Base-by-base conservation (phyloP, 2,888 invertebrate species). In the Stegana nigrithorax region DNA sequence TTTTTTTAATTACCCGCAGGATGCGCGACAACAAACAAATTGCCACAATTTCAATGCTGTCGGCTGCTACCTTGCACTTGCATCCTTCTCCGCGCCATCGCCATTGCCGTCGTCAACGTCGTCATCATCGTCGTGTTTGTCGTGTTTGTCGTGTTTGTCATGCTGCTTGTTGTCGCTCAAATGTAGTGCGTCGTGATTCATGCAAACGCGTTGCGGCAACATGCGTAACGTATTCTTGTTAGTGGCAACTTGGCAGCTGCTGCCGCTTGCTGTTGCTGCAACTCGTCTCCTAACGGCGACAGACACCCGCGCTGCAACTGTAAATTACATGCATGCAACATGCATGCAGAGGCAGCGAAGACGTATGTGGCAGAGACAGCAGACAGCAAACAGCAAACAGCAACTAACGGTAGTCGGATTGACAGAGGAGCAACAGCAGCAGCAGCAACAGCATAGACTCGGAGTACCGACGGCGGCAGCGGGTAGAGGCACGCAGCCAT, bases 11-110 rank as follows among this genome's bases (percentile, higher is more conserved):
- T 79, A 79, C 76, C 80, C 78, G 79, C 77, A 77, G 77, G 77
- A 77, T 77, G 80, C 80, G 80, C 80, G 77, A 77, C 77, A 80
- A 78, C 78, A 77, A 80, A 77, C 77, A 77, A 77, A 77, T 77
- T 77, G 77, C 77, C 80, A 73, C 80, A 80, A 80, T 77, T 80
- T 77, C 80, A 75, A 75, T 75, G 75, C 77, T 79, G 78, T 70
- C 77, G 75, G 66, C 73, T 70, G 72, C 67, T n/a, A n/a, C n/a
- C 73, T 70, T 70, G 72, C 71, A n/a, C 14, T 21, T 17, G 42
- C 57, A 39, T 23, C 39, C 4, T 12, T 14, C 42, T 17, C 8
- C 17, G 8, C 17, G 17, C 19, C 17, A 14, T 19, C 45, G n/a
- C 47, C 21, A 12, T 21, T 14, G 42, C 19, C 19, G 17, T 39